A percentile compares a stretch with the other conserved stretches of the same genome.
phyloP scores from a whole-genome alignment of 2,113 vertebrate species.

The Actenoides hombroni region DNA sequence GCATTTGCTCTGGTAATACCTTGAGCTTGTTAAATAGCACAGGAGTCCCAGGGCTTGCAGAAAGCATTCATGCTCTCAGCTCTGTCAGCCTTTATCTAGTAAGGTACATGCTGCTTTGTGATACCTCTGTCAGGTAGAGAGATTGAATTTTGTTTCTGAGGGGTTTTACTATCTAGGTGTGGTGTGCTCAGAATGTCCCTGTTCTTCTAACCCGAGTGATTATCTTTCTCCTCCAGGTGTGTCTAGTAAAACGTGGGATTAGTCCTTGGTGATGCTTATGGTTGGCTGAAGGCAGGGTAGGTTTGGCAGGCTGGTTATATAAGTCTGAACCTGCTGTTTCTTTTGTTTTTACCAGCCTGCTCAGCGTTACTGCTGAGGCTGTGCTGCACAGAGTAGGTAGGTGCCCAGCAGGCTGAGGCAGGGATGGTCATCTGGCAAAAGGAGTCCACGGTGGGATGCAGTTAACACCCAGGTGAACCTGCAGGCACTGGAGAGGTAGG shows the following conservation, averaged over 20 bases:
- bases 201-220: background rate
- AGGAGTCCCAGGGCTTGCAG: background rate
- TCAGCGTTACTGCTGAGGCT: background rate
- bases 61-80: background rate
- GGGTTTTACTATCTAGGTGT: background rate
- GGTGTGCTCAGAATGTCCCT: background rate
- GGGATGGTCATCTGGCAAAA: background rate
- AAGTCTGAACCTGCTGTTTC: background rate
- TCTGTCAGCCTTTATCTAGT: background rate
- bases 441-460: too few relatives aligned
- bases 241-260: background rate
- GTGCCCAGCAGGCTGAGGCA: background rate
- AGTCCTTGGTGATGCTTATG: conserved; percentile 15
- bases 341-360: background rate
- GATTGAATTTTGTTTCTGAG: background rate
- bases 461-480: background rate
- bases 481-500: background rate
- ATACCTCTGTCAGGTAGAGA: background rate
- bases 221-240: conserved; percentile 10
- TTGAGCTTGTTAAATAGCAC: background rate
- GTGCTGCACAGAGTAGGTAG: background rate
- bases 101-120: background rate
- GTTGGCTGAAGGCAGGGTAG: conserved; percentile 35
- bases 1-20: background rate
- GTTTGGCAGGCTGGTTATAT: conserved; percentile 29